These are phyloP conservation scores for Pogonocherus hispidulus DNA, from an alignment of 2,888 invertebrate species.

Conservation along the genomic window DNA sequence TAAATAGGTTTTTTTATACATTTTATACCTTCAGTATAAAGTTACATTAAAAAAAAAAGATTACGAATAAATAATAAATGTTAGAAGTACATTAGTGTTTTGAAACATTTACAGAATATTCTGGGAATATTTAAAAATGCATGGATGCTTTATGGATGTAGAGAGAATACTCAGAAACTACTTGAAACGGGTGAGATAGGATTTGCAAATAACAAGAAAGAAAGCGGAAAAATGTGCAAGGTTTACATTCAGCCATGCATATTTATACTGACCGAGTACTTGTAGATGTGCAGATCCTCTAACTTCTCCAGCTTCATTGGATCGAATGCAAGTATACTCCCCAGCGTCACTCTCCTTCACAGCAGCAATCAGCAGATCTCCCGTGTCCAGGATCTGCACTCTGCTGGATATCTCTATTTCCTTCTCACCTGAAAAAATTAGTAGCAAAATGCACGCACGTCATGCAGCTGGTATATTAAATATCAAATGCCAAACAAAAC, in stretches of 20 bases:
- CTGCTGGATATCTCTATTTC: slow-evolving; percentile 80
- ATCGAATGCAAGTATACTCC: slow-evolving; percentile 88
- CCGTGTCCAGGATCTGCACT: slow-evolving; percentile 87
- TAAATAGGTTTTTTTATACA: too few species aligned
- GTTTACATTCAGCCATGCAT: background rate
- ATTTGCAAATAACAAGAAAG: too few species aligned
- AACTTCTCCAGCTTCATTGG: slow-evolving; percentile 91
- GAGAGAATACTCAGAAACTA: too few species aligned
- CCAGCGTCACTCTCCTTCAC: slow-evolving; percentile 88
- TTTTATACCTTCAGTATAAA: too few species aligned
- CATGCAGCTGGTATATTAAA: slow-evolving; percentile 30
- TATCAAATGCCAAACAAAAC: slow-evolving; percentile 11
- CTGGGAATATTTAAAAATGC: too few species aligned
- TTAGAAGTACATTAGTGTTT: too few species aligned
- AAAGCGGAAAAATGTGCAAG: too few species aligned
- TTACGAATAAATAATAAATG: too few species aligned
- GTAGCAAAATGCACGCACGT: slow-evolving; percentile 47
- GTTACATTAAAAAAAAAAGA: too few species aligned
- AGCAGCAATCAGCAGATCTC: slow-evolving; percentile 89
- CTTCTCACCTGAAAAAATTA: slow-evolving; percentile 70
- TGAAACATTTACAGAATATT: too few species aligned
- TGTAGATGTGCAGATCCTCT: slow-evolving; percentile 85
- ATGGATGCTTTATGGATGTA: too few species aligned
- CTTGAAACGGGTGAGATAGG: too few species aligned
- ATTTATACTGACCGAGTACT: slow-evolving; percentile 79